Evolutionary conservation across 2,797 vertebrate species (phyloP).

Genomic region (Chiropotes sagulatus): DNA sequence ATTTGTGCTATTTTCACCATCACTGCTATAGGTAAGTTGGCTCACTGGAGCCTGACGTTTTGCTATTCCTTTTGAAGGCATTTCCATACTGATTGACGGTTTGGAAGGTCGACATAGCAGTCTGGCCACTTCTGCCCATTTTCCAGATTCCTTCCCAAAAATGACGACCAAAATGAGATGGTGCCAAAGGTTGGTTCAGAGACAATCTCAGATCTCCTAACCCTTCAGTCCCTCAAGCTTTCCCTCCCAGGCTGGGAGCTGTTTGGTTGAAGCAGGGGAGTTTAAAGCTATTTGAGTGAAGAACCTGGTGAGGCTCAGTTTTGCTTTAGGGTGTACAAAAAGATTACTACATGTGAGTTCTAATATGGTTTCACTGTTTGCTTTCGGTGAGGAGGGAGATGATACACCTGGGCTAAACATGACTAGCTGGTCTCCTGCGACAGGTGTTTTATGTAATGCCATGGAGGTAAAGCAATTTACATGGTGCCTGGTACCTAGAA

Average conservation of each 20-base stretch:
- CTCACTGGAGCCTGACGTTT: background rate
- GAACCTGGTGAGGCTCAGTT: background rate
- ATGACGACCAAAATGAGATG: background rate
- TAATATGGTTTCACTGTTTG: background rate
- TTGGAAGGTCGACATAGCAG: background rate
- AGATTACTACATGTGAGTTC: background rate
- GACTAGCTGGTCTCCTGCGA: background rate
- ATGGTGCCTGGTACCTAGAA: no score
- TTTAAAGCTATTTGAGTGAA: background rate
- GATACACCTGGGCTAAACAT: background rate
- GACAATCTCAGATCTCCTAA: background rate
- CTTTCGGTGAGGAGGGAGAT: background rate
- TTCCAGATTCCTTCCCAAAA: background rate
- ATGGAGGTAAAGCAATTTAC: background rate
- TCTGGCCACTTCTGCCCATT: background rate
- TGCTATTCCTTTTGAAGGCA: background rate
- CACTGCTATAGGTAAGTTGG: background rate
- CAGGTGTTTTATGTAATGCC: background rate
- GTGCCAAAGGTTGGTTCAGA: background rate
- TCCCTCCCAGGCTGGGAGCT: background rate
- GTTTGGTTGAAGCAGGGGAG: background rate
- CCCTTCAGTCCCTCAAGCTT: background rate
- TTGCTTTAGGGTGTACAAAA: background rate
- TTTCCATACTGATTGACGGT: background rate
- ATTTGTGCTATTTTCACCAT: background rate